phyloP scores from a whole-genome alignment of 2,888 invertebrate genomes.

The Ashinkailepas kermadecensis region DNA sequence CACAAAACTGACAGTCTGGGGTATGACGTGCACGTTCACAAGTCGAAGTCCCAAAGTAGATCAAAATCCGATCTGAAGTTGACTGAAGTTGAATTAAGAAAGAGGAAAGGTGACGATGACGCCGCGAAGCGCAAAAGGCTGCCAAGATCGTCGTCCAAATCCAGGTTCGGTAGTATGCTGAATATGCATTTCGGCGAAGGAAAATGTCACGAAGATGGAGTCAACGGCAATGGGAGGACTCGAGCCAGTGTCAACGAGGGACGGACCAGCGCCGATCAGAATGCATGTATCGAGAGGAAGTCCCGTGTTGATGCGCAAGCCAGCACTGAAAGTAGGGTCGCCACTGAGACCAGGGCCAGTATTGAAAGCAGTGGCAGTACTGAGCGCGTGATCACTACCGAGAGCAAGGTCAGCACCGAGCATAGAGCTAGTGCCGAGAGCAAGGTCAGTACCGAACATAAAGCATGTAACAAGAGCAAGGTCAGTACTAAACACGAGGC shows the following conservation, averaged over 20 bases:
- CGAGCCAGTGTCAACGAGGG: too few species aligned
- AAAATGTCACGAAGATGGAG: too few species aligned
- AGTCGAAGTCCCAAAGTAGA: slow-evolving; percentile 29
- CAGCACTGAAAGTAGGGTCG: too few species aligned
- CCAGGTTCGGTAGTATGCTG: not conserved
- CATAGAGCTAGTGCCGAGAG: not conserved
- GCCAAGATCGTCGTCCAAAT: slow-evolving; percentile 23
- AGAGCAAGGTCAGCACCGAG: too few species aligned
- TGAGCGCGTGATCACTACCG: too few species aligned
- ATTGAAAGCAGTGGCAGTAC: too few species aligned
- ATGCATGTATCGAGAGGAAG: too few species aligned
- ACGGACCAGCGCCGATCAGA: too few species aligned
- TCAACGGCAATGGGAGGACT: too few species aligned
- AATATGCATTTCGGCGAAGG: slow-evolving; percentile 14
- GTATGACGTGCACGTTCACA: not conserved
- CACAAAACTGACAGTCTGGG: slow-evolving; percentile 28
- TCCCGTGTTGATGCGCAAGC: too few species aligned
- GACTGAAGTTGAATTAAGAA: slow-evolving; percentile 7
- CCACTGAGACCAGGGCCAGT: too few species aligned
- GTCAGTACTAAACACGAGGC: too few species aligned
- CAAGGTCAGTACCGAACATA: not conserved
- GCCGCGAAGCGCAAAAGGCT: slow-evolving; percentile 29
- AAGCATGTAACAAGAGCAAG: not conserved
- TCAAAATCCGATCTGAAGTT: slow-evolving; percentile 31
- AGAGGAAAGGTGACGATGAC: not conserved